Evolutionary conservation across 2,113 vertebrate species (phyloP), one percentile per base, ranked within the genome.

Genomic region (Amphilophus citrinellus): DNA sequence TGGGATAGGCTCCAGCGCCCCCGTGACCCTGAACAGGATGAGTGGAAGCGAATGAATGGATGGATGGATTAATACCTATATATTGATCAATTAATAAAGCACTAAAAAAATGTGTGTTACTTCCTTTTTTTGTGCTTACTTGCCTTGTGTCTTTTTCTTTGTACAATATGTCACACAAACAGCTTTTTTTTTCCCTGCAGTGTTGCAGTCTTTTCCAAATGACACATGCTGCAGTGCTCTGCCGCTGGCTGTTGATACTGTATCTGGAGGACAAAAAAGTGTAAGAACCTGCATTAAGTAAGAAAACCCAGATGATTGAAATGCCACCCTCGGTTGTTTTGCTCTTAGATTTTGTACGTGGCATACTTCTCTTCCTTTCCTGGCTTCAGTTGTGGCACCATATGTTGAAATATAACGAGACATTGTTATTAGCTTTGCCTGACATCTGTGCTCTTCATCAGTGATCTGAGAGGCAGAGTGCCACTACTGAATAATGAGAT

Each of bases 221-320:
- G 84, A 75, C 30, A 59, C 66, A 84, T 73, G 68, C 47, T 73
- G 68, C 68, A 56, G 44, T n/a, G 47, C 68, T 56, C 58, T 88
- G 73, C 82, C 7, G 5, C 77, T 56, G n/a, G 77, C 84, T 90
- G 73, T 85, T 85, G 82, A 87, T 88, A 86, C 68, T 82, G 86
- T 86, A 77, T 86, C 84, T 53, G 44, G 18, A 73, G 42, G 66
- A 84, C 58, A 84, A 15, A 87, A 84, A 80, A 78, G 61, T 73
- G 37, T 22, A 61, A 83, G 44, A 61, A 17, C 24, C 80, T 77
- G 65, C 77, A 32, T n/a, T 17, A 61, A 78, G 78, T 42, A 35
- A 84, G 75, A 89, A 90, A 83, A 71, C 56, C 42, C 63, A 71
- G 61, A 84, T 82, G 77, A 88, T 78, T 79, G 81, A 90, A 89